Evolutionary conservation across 23 tunicate species (phyloP), one percentile per base, ranked within the genome.

Genomic region (Aplidium turbinatum): DNA sequence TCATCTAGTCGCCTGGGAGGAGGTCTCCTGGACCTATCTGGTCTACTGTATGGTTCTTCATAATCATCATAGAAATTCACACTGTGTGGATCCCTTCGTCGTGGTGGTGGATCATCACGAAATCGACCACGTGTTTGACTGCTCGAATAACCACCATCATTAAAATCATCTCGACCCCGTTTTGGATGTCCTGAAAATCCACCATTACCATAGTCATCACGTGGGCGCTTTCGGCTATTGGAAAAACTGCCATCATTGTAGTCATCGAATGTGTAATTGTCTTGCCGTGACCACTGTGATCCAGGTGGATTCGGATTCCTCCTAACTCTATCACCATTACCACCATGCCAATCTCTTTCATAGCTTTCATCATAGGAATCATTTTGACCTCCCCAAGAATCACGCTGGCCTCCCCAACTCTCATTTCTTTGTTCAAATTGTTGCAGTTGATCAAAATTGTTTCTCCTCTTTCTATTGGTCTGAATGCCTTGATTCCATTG

Each of bases 31-130:
- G n/a, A n/a, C n/a, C n/a, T n/a, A 18, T 16, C 50, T 9, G 67
- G 31, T 35, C 72, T 35, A 23, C 23, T 3, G 27, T 35, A 65
- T 18, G 48, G 5, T 18, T 65, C 72, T 21, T 70, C 58, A 48
- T 70, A 48, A 47, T 70, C 76, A 47, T 70, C 76, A 70, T 70
- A 70, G 35, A 70, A 70, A 31, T 70, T 70, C 16, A 70, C 76
- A 70, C 76, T 48, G 23, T 70, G 58, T 5, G 76, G 76, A 20
- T 45, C 76, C 38, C 72, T 36, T 65, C 72, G 50, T 7, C 50
- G 50, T 35, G 50, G 36, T 3, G 48, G 23, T n/a, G 36, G 50
- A 65, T 65, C 72, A 65, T 38, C 72, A 65, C 38, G 38, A 65
- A 65, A 65, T 4, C 72, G 72, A 11, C 72, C 31, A 18, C 72